Evolutionary conservation across 2,797 vertebrate species (phyloP), one percentile per base, ranked within the genome.

Genomic region (Dendrocincla fuliginosa): DNA sequence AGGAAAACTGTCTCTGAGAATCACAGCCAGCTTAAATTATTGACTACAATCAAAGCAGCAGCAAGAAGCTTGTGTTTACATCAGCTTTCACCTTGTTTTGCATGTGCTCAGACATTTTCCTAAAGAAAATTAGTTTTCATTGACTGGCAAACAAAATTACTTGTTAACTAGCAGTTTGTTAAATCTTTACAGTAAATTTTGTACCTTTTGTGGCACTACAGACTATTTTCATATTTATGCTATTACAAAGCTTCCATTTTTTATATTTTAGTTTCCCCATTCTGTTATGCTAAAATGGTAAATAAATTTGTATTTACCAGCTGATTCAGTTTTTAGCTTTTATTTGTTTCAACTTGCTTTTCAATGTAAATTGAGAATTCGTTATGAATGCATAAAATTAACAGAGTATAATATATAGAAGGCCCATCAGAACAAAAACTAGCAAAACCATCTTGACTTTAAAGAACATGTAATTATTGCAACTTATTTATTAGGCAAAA

Each of bases 231-330:
- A 52, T 84, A 61, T 63, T 95, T 65, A 75, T 16, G 55, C 35
- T 1, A 0, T 52, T 86, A 90, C 14, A 71, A 76, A 86, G 30
- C 27, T 73, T 79, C 50, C 7, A 60, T 50, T 83, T 83, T 81
- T 79, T 71, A 47, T 57, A 65, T 75, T 87, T 42, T 65, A 69
- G 5, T 49, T 90, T 92, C 87, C 84, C 33, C 37, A 64, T 87
- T 83, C 41, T 77, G 50, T 83, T 87, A 53, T 28, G 50, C 41
- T 87, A 57, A 83, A 95, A 83, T 16, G 7, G 46, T 52, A 89
- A 91, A 90, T 56, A 87, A 78, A 50, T 84, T 92, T 20, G 75
- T 76, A 61, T 68, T 93, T 93, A 84, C 27, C 22, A 76, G 53
- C 11, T 84, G 59, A 82, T 89, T 84, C 42, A 49, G 33, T 79